Percentiles rank a stretch among this genome's conserved stretches.
phyloP scores from a whole-genome alignment of 2,797 vertebrate species.

The Microhierax caerulescens region DNA sequence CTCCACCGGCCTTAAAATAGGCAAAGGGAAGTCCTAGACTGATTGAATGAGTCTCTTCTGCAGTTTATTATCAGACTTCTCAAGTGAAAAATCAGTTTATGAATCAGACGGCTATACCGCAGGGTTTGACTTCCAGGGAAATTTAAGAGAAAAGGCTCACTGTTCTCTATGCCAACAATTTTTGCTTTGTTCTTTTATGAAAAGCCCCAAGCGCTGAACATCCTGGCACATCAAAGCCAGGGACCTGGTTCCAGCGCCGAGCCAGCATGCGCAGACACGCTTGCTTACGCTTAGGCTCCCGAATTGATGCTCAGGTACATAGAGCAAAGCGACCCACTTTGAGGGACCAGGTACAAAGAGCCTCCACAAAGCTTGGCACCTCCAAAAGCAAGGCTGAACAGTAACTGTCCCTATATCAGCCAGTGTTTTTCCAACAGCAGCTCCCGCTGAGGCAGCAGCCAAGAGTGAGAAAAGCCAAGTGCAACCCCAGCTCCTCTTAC shows the following conservation, averaged over 20 bases:
- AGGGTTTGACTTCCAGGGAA: slow-evolving; percentile 29
- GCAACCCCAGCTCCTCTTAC: neutral
- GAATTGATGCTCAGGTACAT: rapidly evolving
- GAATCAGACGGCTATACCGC: neutral
- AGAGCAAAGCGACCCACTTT: neutral
- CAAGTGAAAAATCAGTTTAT: neutral
- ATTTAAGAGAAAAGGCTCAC: neutral
- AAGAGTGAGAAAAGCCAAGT: neutral
- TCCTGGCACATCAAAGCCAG: neutral
- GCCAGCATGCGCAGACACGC: neutral
- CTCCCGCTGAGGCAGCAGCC: neutral
- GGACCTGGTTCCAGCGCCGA: neutral
- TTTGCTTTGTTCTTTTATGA: neutral
- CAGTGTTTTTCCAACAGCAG: neutral
- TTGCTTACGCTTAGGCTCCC: neutral
- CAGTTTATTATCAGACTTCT: neutral
- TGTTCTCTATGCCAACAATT: neutral
- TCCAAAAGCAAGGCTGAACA: neutral
- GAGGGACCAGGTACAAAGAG: neutral
- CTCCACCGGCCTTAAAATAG: neutral
- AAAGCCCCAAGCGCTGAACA: neutral
- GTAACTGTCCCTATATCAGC: neutral
- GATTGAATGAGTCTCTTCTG: neutral
- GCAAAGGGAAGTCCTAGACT: neutral
- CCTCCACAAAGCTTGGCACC: neutral